Evolutionary conservation across 2,113 vertebrate species (phyloP).

Genomic region (Sclerurus mexicanus): DNA sequence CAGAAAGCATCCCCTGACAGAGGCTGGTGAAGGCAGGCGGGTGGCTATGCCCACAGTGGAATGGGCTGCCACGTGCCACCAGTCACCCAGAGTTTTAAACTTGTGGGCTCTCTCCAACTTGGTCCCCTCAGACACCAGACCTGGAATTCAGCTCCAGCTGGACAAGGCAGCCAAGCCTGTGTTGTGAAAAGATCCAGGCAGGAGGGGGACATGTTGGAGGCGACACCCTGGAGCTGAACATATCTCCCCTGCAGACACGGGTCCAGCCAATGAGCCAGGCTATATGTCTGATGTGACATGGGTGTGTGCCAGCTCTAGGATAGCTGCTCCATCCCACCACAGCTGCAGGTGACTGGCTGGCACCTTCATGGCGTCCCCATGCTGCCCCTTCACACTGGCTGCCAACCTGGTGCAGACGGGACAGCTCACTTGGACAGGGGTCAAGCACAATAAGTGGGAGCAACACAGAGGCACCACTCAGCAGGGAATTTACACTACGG

Average conservation of each 20-base stretch:
- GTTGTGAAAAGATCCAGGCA: neutral
- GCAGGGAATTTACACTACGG: neutral
- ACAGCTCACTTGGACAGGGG: neutral
- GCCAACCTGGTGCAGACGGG: neutral
- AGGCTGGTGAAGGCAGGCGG: accelerated
- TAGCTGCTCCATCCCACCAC: neutral
- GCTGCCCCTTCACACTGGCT: neutral
- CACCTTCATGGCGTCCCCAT: neutral
- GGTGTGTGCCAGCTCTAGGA: neutral
- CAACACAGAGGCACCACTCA: accelerated
- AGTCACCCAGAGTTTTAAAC: neutral
- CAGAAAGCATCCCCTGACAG: neutral
- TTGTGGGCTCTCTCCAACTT: neutral
- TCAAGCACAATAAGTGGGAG: neutral
- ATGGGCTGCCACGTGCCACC: accelerated
- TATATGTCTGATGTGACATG: accelerated
- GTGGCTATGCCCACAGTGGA: accelerated
- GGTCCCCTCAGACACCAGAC: too few relatives aligned
- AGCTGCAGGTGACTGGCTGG: accelerated
- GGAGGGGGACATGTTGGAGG: neutral
- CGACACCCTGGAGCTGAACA: accelerated
- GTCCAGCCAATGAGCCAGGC: accelerated
- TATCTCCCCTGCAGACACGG: accelerated
- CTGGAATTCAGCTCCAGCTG: neutral
- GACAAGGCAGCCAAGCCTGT: neutral